phyloP scores from a whole-genome alignment of 2,888 invertebrate species.

The Mantis religiosa region DNA sequence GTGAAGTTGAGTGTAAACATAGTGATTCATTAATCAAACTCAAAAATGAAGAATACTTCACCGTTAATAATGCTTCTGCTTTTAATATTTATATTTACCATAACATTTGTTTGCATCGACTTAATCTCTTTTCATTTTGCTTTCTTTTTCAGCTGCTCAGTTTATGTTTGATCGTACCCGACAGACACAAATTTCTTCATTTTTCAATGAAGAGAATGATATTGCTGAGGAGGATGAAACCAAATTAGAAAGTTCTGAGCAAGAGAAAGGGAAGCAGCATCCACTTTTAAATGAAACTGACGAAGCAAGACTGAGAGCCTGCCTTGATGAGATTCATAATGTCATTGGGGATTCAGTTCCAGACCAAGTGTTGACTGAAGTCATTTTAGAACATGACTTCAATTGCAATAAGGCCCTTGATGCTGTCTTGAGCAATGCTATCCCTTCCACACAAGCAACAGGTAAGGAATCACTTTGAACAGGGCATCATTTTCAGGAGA shows the following conservation, averaged over 20 bases:
- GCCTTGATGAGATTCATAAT: conserved; percentile 76
- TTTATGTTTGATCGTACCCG: conserved; percentile 78
- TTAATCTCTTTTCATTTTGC: background rate
- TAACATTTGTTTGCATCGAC: too few relatives aligned
- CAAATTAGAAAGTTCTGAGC: conserved; percentile 10
- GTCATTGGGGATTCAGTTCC: conserved; percentile 73
- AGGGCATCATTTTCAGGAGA: too few relatives aligned
- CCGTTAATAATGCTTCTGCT: too few relatives aligned
- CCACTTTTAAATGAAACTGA: conserved; percentile 60
- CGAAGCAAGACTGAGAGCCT: conserved; percentile 72
- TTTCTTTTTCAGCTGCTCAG: conserved; percentile 53
- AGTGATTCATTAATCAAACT: too few relatives aligned
- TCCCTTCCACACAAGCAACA: conserved; percentile 38
- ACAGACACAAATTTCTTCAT: conserved; percentile 59
- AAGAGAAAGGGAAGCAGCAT: conserved; percentile 38
- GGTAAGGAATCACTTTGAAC: too few relatives aligned
- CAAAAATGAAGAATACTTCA: too few relatives aligned
- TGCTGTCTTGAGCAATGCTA: conserved; percentile 58
- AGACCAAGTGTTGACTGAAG: conserved; percentile 66
- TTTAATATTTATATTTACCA: too few relatives aligned
- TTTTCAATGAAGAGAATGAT: conserved; percentile 58
- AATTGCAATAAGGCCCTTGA: conserved; percentile 69
- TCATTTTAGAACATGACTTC: conserved; percentile 67
- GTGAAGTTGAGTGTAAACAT: too few relatives aligned
- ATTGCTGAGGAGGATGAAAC: conserved; percentile 61